Percentiles rank a stretch among this genome's conserved stretches.
Evolutionary conservation across 2,888 invertebrate genomes (phyloP).

Genomic region (Ctena decussata): DNA sequence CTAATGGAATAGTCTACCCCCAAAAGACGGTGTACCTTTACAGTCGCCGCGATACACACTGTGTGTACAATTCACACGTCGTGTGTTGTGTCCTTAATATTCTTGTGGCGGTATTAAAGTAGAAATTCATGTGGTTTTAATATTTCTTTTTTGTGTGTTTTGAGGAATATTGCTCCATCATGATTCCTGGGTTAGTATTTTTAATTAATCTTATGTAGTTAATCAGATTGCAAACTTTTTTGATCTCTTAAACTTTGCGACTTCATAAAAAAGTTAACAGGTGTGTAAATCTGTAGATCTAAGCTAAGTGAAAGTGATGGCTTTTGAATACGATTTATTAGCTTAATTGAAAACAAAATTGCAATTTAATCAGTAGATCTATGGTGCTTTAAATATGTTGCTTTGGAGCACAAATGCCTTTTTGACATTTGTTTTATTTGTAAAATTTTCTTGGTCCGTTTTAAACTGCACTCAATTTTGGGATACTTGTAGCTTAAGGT

Average conservation of each 20-base stretch:
- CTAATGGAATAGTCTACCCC: not conserved
- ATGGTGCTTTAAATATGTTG: too few species aligned
- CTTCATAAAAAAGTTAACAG: not conserved
- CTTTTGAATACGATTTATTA: too few species aligned
- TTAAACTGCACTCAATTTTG: too few species aligned
- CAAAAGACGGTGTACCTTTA: not conserved
- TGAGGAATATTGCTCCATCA: not conserved
- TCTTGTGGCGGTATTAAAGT: conserved; percentile 10
- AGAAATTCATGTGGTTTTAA: conserved; percentile 1
- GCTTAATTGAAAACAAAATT: too few species aligned
- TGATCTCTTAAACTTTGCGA: not conserved
- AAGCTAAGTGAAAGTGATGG: too few species aligned
- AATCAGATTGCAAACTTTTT: not conserved
- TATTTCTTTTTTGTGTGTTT: conserved; percentile 1
- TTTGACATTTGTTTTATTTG: too few species aligned
- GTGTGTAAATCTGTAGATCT: too few species aligned
- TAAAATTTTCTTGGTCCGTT: too few species aligned
- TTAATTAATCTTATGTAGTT: not conserved
- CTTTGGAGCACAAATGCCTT: too few species aligned
- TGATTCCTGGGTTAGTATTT: not conserved
- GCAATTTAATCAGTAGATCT: too few species aligned
- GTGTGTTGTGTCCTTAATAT: not conserved
- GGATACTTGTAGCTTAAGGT: too few species aligned
- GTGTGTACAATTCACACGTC: not conserved
- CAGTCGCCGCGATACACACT: not conserved